Evolutionary conservation across 2,113 vertebrate genomes (phyloP).

Genomic region (Tupaia tana): DNA sequence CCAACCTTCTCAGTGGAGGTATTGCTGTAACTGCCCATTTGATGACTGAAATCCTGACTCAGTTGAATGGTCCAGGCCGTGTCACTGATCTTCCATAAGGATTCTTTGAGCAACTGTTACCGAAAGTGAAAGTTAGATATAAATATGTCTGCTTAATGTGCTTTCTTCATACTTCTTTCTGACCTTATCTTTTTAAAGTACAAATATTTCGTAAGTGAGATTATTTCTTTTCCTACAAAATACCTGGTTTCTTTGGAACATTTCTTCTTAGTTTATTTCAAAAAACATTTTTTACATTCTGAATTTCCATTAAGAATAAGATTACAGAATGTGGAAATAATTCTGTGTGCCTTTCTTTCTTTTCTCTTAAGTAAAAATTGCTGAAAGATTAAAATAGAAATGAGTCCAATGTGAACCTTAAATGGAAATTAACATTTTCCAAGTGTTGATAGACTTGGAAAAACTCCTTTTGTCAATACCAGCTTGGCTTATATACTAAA

Average conservation of each 20-base stretch:
- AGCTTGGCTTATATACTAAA: background rate
- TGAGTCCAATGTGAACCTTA: constrained; percentile 10
- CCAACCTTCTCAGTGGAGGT: constrained; percentile 77
- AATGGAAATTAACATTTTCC: constrained; percentile 46
- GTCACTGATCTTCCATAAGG: constrained; percentile 71
- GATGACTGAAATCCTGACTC: constrained; percentile 71
- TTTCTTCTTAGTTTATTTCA: constrained; percentile 29
- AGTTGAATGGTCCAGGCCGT: constrained; percentile 73
- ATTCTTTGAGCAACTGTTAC: constrained; percentile 77
- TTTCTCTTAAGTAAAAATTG: background rate
- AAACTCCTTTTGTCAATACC: constrained; percentile 37
- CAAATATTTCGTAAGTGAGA: background rate
- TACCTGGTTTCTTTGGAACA: background rate
- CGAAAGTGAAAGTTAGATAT: constrained; percentile 26
- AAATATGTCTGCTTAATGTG: background rate
- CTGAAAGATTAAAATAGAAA: constrained; percentile 24
- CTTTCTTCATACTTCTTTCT: background rate
- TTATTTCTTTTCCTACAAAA: background rate
- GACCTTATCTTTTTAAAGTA: constrained; percentile 5
- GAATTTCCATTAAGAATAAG: background rate
- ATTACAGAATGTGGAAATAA: background rate
- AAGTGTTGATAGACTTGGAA: constrained; percentile 35
- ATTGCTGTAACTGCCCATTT: constrained; percentile 74
- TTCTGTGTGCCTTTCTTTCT: background rate
- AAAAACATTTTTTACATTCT: background rate